Conservation (phyloP, 1,140 invertebrate genomes). For the Armadillidium nasatum region DNA sequence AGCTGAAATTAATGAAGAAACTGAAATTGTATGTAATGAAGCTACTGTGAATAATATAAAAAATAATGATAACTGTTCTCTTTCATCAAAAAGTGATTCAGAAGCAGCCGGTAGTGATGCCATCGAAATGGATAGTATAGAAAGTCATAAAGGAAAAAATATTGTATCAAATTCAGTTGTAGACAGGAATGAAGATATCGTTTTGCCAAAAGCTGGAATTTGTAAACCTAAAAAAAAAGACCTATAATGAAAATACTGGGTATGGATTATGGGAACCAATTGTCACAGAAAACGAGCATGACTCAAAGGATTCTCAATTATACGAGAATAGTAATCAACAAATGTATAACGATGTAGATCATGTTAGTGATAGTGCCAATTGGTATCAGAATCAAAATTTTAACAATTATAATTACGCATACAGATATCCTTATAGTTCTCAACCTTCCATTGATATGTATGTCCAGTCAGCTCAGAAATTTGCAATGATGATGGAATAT, state of each 20-base stretch:
- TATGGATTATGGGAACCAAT: conserved; percentile 13
- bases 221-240: neutral
- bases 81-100: no score
- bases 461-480: conserved; percentile 28
- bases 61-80: no score
- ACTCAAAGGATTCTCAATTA: neutral
- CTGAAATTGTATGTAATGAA: no score
- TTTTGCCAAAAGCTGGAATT: neutral
- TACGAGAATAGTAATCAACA: no score
- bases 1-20: no score
- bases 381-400: neutral
- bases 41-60: no score
- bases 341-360: neutral
- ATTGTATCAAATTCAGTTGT: no score
- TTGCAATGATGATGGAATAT: conserved; percentile 37
- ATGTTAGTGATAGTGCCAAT: neutral
- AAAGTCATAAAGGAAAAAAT: no score
- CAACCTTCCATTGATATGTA: conserved; percentile 2
- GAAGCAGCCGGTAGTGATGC: no score
- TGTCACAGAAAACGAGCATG: neutral
- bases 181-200: no score
- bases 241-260: neutral
- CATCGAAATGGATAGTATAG: no score
- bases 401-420: neutral
- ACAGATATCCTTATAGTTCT: neutral